Conservation (phyloP, 1,140 invertebrate genomes). For the Ruditapes philippinarum region DNA sequence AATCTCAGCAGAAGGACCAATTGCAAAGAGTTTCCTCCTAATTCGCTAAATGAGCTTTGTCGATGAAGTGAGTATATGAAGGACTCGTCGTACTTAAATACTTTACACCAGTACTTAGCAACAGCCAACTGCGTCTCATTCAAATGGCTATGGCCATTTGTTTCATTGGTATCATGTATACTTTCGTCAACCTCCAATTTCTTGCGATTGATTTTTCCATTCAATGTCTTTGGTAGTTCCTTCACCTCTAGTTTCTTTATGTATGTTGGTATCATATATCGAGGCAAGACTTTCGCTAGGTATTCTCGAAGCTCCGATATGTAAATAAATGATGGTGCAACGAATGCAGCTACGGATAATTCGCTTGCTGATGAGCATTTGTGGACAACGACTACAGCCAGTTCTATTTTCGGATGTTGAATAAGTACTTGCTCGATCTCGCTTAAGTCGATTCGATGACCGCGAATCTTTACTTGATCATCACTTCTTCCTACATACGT, state of each 20-base stretch:
- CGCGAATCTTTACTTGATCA: conserved; percentile 78
- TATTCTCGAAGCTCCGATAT: conserved; percentile 73
- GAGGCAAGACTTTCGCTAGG: conserved; percentile 71
- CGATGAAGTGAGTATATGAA: conserved; percentile 68
- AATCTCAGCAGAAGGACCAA: conserved; percentile 71
- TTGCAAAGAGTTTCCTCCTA: conserved; percentile 77
- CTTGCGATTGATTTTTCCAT: conserved; percentile 77
- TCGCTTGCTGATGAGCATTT: conserved; percentile 65
- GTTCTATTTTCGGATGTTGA: conserved; percentile 75
- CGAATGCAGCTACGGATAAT: conserved; percentile 72
- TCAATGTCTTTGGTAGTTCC: conserved; percentile 75
- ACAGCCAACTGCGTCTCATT: conserved; percentile 74
- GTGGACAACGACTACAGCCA: conserved; percentile 75
- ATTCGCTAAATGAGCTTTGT: conserved; percentile 73
- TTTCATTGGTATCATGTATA: conserved; percentile 65
- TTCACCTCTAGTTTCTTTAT: conserved; percentile 71
- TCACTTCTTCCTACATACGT: conserved; percentile 76
- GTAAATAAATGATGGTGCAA: conserved; percentile 73
- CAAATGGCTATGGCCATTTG: conserved; percentile 68
- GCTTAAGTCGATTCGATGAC: conserved; percentile 74
- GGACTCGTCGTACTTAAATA: conserved; percentile 69
- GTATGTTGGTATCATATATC: conserved; percentile 77
- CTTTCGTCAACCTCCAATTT: conserved; percentile 71
- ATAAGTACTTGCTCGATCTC: conserved; percentile 79
- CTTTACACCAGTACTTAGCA: conserved; percentile 70